Evolutionary conservation across 2,888 invertebrate genomes (phyloP).

Genomic region (Cephus pulcher): DNA sequence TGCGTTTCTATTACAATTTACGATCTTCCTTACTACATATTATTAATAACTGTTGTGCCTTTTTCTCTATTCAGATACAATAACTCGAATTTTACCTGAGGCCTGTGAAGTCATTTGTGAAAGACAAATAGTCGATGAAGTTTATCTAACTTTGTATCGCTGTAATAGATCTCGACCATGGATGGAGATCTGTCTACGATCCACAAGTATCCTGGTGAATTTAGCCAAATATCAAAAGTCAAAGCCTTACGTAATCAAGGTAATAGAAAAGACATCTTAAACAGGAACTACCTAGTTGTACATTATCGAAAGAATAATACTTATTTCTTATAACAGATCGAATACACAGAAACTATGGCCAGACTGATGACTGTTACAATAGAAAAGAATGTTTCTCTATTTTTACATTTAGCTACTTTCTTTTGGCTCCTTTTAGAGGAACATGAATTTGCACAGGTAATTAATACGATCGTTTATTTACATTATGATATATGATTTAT

Average conservation of each 20-base stretch:
- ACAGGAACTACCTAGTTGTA: background rate
- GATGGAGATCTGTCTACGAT: conserved; percentile 69
- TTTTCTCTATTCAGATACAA: conserved; percentile 57
- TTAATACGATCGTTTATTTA: too few species aligned
- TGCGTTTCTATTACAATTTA: background rate
- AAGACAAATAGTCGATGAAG: conserved; percentile 55
- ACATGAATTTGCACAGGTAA: conserved; percentile 36
- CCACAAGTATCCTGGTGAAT: conserved; percentile 74
- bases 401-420: conserved; percentile 49
- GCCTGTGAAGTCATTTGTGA: conserved; percentile 57
- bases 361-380: conserved; percentile 69
- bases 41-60: background rate
- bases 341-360: conserved; percentile 72
- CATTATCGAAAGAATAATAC: background rate
- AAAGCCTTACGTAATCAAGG: conserved; percentile 72
- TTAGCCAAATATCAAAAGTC: conserved; percentile 74
- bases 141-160: conserved; percentile 60
- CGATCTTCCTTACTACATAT: background rate
- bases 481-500: too few species aligned
- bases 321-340: conserved; percentile 65
- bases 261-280: conserved; percentile 49
- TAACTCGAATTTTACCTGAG: conserved; percentile 61
- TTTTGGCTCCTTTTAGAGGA: conserved; percentile 52
- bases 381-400: conserved; percentile 40
- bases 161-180: conserved; percentile 74